Evolutionary conservation across 2,113 vertebrate genomes (phyloP).

Genomic region (Apteryx owenii): DNA sequence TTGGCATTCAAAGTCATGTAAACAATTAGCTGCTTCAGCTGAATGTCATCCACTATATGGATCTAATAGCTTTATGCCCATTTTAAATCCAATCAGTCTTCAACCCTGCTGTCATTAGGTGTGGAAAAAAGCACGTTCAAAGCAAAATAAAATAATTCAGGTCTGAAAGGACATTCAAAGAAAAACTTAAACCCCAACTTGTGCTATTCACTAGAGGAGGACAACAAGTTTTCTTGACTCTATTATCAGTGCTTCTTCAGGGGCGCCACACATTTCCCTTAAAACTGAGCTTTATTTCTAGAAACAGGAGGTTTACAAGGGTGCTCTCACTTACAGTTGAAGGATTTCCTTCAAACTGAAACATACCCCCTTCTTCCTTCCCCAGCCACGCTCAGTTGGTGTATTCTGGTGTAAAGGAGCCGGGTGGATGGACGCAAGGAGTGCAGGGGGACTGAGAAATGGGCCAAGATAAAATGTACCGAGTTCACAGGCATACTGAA

Average conservation of each 20-base stretch:
- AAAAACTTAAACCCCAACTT: not conserved
- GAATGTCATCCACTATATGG: constrained; percentile 34
- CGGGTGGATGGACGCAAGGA: not conserved
- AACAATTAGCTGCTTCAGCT: constrained; percentile 37
- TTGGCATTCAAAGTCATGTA: constrained; percentile 57
- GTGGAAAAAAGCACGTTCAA: not conserved
- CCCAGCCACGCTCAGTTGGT: not conserved
- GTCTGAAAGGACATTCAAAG: constrained; percentile 13
- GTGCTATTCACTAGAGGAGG: not conserved
- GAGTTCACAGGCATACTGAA: not conserved
- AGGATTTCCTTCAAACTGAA: not conserved
- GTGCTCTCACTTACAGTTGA: not conserved
- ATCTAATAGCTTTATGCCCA: constrained; percentile 13
- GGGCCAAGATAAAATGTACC: not conserved
- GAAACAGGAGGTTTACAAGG: not conserved
- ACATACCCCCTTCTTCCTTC: not conserved
- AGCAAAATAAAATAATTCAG: constrained; percentile 29
- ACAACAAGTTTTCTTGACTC: not conserved
- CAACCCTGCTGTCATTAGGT: not conserved
- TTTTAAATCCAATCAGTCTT: constrained; percentile 41
- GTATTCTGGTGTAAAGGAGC: not conserved
- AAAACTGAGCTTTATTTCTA: not conserved
- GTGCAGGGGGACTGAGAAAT: not conserved
- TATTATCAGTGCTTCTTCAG: not conserved
- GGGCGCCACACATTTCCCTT: not conserved